Evolutionary conservation across 2,797 vertebrate species (phyloP).

Genomic region (Hippoglossus hippoglossus): DNA sequence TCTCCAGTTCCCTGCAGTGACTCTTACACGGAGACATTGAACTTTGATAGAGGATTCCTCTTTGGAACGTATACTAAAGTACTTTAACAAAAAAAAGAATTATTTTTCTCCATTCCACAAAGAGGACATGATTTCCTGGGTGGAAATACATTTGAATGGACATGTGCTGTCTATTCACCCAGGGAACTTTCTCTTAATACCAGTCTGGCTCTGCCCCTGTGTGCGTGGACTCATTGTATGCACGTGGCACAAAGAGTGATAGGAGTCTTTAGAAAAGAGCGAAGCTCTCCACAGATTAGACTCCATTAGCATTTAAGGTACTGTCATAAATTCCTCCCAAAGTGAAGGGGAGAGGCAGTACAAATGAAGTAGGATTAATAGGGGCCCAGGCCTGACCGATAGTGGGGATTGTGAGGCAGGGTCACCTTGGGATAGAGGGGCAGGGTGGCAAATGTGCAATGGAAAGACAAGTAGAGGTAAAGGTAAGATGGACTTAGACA

Average conservation of each 20-base stretch:
- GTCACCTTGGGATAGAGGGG: slow-evolving; percentile 83
- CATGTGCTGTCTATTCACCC: slow-evolving; percentile 75
- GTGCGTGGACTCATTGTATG: slow-evolving; percentile 76
- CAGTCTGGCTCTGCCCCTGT: slow-evolving; percentile 60
- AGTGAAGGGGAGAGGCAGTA: slow-evolving; percentile 81
- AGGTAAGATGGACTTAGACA: slow-evolving; percentile 70
- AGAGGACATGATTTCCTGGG: slow-evolving; percentile 77
- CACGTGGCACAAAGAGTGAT: slow-evolving; percentile 81
- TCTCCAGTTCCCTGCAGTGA: slow-evolving; percentile 66
- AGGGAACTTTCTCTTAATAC: slow-evolving; percentile 78
- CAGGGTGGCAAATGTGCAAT: slow-evolving; percentile 56
- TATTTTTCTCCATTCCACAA: slow-evolving; percentile 75
- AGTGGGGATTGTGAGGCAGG: slow-evolving; percentile 81
- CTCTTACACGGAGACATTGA: slow-evolving; percentile 64
- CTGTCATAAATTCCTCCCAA: slow-evolving; percentile 86
- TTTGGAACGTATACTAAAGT: slow-evolving; percentile 65
- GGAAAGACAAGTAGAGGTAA: slow-evolving; percentile 59
- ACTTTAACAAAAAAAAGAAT: slow-evolving; percentile 64
- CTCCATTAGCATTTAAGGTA: slow-evolving; percentile 87
- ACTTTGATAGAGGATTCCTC: slow-evolving; percentile 73
- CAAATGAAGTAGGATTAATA: slow-evolving; percentile 87
- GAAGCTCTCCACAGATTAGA: slow-evolving; percentile 82
- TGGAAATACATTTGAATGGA: slow-evolving; percentile 79
- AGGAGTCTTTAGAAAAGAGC: slow-evolving; percentile 84
- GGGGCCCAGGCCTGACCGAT: slow-evolving; percentile 78